Base-by-base conservation (phyloP, 2,888 invertebrate species). In the Nomada hirtipes region DNA sequence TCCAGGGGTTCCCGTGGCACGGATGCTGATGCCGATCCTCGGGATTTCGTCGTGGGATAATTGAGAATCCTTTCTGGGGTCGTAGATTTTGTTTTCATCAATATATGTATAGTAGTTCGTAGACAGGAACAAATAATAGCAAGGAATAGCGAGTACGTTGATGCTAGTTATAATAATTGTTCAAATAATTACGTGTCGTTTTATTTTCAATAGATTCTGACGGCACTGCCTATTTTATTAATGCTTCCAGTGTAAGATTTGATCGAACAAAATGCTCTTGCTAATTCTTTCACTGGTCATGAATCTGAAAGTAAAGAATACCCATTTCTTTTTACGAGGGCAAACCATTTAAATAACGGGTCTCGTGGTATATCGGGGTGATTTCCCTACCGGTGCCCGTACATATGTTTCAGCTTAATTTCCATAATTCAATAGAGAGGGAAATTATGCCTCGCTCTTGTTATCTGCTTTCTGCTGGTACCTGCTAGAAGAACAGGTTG, bases 1-100 rank as follows among this genome's bases (percentile, higher is more conserved):
- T 18, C 57, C 65, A 47, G 78, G 72, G 68, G 68, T 26, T 52
- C 36, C 36, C 36, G 11, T 10, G 52, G 52, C 55, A 55, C 67
- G 82, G 61, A 84, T 76, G 63, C 76, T 84, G 82, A 52, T 52
- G 52, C 29, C 63, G 83, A 76, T 79, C 60, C 69, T 55, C 20
- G 23, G 47, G 26, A 26, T 36, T 47, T 83, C 78, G 71, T 73
- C 60, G 26, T 18, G 50, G 68, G 53, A 26, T 53, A 64, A 50
- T n/a, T 42, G 36, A 23, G 61, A 11, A 79, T 23, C 47, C 65
- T 29, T 55, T 26, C 26, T 61, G 26, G n/a, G 71, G 44, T 55
- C 53, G n/a, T 20, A 29, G 29, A 26, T 20, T 53, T 64, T 53
- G 44, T n/a, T 53, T 55, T 70, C 26, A 26, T 36, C 29, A 26